These are phyloP conservation scores for Erinaceus europaeus DNA, from an alignment of 2,113 vertebrate genomes.

Conservation along the genomic window DNA sequence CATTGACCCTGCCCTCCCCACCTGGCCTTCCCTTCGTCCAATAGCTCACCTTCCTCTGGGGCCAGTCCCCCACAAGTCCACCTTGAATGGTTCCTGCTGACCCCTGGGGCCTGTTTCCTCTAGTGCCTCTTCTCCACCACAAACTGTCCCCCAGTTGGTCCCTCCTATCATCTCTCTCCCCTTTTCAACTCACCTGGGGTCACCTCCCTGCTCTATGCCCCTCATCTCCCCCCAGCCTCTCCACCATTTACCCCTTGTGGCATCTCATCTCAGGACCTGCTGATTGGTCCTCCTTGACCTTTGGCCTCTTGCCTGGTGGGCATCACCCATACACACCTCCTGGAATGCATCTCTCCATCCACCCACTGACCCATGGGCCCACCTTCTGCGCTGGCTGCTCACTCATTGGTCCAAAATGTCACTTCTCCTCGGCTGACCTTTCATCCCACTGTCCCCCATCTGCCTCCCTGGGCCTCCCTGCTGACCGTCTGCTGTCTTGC, in stretches of 20 bases:
- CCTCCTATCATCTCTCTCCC: neutral
- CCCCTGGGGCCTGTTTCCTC: neutral
- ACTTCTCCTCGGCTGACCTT: no score
- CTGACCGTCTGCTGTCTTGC: conserved; percentile 62
- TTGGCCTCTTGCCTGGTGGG: neutral
- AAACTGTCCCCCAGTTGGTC: neutral
- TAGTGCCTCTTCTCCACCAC: neutral
- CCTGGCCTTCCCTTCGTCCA: neutral
- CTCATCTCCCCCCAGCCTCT: neutral
- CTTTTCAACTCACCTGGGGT: neutral
- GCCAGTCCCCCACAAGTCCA: neutral
- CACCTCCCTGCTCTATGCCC: neutral
- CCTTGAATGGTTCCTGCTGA: neutral
- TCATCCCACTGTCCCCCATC: neutral
- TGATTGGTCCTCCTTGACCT: neutral
- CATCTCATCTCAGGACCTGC: neutral
- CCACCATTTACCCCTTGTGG: neutral
- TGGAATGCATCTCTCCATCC: neutral
- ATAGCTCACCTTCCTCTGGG: neutral
- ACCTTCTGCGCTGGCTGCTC: neutral
- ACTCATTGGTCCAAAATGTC: neutral
- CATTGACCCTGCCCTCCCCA: neutral
- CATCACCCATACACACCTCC: neutral
- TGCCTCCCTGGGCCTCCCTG: neutral
- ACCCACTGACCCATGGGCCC: neutral